Evolutionary conservation across 2,113 vertebrate species (phyloP), one percentile per base, ranked within the genome.

Genomic region (Ramphastos sulfuratus): DNA sequence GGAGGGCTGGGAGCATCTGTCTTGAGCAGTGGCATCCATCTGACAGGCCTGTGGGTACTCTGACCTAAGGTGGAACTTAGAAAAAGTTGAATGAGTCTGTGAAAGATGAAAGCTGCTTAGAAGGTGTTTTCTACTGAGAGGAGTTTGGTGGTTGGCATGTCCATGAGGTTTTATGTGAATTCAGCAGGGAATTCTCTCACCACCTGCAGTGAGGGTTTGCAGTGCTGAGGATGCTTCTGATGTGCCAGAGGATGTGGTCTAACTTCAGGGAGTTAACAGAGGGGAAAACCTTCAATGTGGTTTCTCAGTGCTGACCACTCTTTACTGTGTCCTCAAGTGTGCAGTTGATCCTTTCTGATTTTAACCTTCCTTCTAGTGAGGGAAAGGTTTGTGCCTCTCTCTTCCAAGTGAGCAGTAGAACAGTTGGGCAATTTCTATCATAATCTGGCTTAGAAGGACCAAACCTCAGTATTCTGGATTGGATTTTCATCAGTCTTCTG

Each of bases 161-260:
- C 18, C 7, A 1, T 5, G 46, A 37, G 15, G 33, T 56, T 84
- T 8, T 44, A 59, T 8, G 18, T n/a, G 28, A 76, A 60, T 69
- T 33, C 31, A 61, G 37, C 7, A 17, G 30, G 19, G 24, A 56
- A 18, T 69, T 74, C 46, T 82, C 17, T 10, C 25, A 6, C 9
- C 1, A 1, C 23, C 56, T 8, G 17, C 35, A 39, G 0, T 2
- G 20, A 42, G 33, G 19, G 8, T 39, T 48, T 61, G 24, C 15
- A 37, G 8, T 21, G 58, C 31, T 69, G 74, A 30, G 61, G 59
- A 2, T 71, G 33, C 48, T 92, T 58, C 44, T 61, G 48, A 16
- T 3, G 3, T 64, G 33, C 28, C 27, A 58, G 63, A 76, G 79
- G 27, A 39, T 1, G 1, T 15, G 6, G 28, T 37, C 25, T 80